phyloP scores from a whole-genome alignment of 1,140 invertebrate genomes.

The Holcopasites calliopsidis region DNA sequence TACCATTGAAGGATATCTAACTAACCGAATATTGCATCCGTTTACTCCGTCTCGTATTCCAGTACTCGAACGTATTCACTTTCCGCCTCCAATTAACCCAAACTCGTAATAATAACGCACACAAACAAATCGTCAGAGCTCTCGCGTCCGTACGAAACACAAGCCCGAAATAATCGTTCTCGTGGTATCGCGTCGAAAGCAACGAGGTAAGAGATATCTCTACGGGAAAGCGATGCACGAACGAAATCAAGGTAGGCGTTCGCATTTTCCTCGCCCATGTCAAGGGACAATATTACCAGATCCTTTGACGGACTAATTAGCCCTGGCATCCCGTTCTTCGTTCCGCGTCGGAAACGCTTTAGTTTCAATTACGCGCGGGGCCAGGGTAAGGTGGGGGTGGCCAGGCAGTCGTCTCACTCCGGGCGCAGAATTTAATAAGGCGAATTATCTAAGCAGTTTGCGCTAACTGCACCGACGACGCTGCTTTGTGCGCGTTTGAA shows the following conservation, averaged over 20 bases:
- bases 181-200: no score
- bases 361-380: conserved; percentile 60
- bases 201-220: no score
- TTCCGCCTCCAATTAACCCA: no score
- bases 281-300: conserved; percentile 46
- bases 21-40: no score
- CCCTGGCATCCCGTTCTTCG: conserved; percentile 48
- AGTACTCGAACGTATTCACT: no score
- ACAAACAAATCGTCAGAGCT: no score
- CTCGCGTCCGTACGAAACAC: no score
- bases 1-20: no score
- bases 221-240: neutral
- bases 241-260: conserved; percentile 7
- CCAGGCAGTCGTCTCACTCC: neutral
- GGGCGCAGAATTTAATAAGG: conserved; percentile 54
- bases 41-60: no score
- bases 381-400: neutral
- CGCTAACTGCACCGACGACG: conserved; percentile 16
- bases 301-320: conserved; percentile 64
- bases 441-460: conserved; percentile 57
- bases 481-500: conserved; percentile 42
- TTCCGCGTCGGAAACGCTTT: conserved; percentile 60
- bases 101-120: no score
- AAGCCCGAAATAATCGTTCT: no score
- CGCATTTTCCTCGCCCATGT: conserved; percentile 28